Conservation (phyloP, 2,113 vertebrate genomes). For the Nycticebus coucang region DNA sequence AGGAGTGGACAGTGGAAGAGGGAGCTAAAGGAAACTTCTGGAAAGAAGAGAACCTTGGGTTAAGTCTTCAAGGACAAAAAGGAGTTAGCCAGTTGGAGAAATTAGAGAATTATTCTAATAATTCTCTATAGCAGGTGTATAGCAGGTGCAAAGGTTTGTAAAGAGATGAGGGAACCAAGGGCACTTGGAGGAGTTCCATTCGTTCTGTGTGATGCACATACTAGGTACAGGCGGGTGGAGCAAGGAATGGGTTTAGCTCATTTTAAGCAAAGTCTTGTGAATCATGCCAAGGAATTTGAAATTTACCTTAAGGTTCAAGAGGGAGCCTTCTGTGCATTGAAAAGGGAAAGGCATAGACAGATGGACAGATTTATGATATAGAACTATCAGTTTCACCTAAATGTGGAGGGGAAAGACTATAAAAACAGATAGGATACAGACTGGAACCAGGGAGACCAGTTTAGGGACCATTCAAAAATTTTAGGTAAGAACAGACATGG, state of each 20-base stretch:
- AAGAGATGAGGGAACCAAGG: background rate
- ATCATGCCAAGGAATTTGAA: background rate
- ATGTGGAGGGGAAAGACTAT: background rate
- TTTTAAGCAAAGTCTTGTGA: slow-evolving; percentile 34
- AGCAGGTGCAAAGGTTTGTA: background rate
- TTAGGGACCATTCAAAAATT: background rate
- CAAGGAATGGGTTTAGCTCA: background rate
- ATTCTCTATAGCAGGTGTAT: no score
- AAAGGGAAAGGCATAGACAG: background rate
- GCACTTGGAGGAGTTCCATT: background rate
- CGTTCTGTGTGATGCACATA: background rate
- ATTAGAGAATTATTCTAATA: background rate
- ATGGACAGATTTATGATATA: background rate
- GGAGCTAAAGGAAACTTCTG: background rate
- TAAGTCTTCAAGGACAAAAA: background rate
- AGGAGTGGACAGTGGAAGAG: background rate
- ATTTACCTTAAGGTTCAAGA: slow-evolving; percentile 1
- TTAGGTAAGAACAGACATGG: background rate
- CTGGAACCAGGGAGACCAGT: background rate
- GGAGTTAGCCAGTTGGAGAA: background rate
- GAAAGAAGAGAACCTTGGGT: background rate
- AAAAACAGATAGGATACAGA: background rate
- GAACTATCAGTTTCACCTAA: background rate
- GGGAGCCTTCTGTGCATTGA: background rate
- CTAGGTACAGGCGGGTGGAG: background rate